Percentiles rank a stretch among this genome's conserved stretches.
Conservation (phyloP, 2,888 invertebrate species). For the Ferdinandea cuprea region DNA sequence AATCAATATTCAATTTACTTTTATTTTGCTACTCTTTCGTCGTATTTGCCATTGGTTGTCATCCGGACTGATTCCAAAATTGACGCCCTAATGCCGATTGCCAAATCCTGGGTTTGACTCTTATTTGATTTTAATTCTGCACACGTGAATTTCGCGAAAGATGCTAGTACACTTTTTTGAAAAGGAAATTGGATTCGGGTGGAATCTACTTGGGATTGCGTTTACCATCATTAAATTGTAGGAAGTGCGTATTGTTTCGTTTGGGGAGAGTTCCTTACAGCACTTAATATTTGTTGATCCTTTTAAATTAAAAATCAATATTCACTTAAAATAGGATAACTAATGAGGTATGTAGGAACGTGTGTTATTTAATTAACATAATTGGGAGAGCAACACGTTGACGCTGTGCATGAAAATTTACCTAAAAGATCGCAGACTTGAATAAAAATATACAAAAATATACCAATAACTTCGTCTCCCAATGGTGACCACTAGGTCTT, state of each 20-base stretch:
- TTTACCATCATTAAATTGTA: not conserved
- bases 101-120: constrained; percentile 54
- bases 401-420: no score
- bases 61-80: constrained; percentile 59
- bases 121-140: constrained; percentile 65
- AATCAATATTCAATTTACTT: constrained; percentile 71
- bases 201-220: not conserved
- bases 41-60: constrained; percentile 38
- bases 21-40: constrained; percentile 37
- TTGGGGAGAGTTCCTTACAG: no score
- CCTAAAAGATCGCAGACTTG: no score
- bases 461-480: no score
- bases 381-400: no score
- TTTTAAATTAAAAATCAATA: no score
- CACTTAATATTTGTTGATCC: no score
- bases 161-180: not conserved
- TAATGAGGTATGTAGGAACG: no score
- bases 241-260: not conserved
- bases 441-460: no score
- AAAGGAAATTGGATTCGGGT: constrained; percentile 22
- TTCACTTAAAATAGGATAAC: no score
- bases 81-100: constrained; percentile 62
- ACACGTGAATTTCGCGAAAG: constrained; percentile 40
- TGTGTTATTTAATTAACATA: no score
- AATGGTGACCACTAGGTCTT: no score